Percentiles rank a stretch among this genome's conserved stretches.
phyloP scores from a whole-genome alignment of 1,140 invertebrate genomes.

The Drosophila insularis region DNA sequence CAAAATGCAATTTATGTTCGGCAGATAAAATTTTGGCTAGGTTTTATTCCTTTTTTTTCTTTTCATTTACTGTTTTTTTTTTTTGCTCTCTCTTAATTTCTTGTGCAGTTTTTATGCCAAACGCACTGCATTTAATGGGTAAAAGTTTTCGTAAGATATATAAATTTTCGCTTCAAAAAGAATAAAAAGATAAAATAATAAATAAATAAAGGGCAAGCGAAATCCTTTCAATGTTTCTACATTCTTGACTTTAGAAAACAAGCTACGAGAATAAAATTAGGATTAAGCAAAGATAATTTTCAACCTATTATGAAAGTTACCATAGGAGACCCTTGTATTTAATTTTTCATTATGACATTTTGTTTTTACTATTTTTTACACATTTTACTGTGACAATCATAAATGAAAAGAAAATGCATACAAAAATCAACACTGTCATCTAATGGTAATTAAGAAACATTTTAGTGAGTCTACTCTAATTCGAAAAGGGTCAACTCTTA shows the following conservation, averaged over 20 bases:
- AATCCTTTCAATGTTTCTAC: neutral
- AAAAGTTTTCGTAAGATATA: conserved; percentile 43
- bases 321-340: too few species aligned
- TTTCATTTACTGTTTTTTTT: conserved; percentile 1
- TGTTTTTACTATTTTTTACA: too few species aligned
- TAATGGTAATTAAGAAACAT: too few species aligned
- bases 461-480: too few species aligned
- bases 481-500: too few species aligned
- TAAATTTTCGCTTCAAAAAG: conserved; percentile 19
- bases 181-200: neutral
- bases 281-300: too few species aligned
- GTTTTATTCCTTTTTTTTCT: conserved; percentile 45
- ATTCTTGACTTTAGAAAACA: neutral
- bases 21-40: conserved; percentile 58
- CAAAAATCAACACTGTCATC: too few species aligned
- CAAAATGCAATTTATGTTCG: conserved; percentile 70
- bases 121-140: conserved; percentile 67
- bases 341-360: too few species aligned
- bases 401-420: too few species aligned
- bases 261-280: too few species aligned
- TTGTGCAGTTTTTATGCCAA: conserved; percentile 27
- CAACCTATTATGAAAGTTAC: too few species aligned
- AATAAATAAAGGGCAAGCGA: neutral
- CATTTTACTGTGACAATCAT: too few species aligned
- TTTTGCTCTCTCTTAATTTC: conserved; percentile 18